Percentiles rank a stretch among this genome's conserved stretches.
Conservation (phyloP, 1,140 invertebrate species). For the Microvelia longipes region DNA sequence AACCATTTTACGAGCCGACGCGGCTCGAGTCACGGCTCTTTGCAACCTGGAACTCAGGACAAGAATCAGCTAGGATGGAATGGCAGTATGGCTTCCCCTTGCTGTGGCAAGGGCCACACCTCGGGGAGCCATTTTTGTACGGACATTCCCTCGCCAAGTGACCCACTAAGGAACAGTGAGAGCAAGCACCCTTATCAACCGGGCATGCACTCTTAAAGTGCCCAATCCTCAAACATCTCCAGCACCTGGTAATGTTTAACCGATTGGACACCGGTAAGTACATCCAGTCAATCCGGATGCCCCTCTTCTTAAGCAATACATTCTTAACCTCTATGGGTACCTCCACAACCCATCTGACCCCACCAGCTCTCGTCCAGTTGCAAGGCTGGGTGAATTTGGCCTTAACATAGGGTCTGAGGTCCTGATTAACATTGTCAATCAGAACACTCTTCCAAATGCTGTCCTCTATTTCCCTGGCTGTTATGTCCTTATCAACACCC, state of each 20-base stretch:
- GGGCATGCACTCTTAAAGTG: not conserved
- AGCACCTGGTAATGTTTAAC: not conserved
- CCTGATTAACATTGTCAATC: too few relatives aligned
- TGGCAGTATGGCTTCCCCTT: not conserved
- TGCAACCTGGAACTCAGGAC: not conserved
- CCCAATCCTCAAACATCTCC: not conserved
- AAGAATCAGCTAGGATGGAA: not conserved
- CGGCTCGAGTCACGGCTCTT: not conserved
- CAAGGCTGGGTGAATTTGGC: not conserved
- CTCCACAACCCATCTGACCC: not conserved
- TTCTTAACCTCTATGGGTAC: not conserved
- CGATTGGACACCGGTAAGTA: not conserved
- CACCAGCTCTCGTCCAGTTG: not conserved
- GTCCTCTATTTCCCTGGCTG: too few relatives aligned
- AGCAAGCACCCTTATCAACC: not conserved
- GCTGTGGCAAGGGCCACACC: not conserved
- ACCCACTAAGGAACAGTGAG: not conserved
- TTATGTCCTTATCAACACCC: too few relatives aligned
- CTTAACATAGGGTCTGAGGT: too few relatives aligned
- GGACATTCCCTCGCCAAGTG: not conserved
- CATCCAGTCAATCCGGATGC: not conserved
- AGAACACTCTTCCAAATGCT: too few relatives aligned
- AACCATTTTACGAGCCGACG: not conserved
- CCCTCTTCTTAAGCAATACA: not conserved
- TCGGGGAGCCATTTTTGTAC: not conserved